Base-by-base conservation (phyloP, 2,888 invertebrate species). In the Stramonita haemastoma region DNA sequence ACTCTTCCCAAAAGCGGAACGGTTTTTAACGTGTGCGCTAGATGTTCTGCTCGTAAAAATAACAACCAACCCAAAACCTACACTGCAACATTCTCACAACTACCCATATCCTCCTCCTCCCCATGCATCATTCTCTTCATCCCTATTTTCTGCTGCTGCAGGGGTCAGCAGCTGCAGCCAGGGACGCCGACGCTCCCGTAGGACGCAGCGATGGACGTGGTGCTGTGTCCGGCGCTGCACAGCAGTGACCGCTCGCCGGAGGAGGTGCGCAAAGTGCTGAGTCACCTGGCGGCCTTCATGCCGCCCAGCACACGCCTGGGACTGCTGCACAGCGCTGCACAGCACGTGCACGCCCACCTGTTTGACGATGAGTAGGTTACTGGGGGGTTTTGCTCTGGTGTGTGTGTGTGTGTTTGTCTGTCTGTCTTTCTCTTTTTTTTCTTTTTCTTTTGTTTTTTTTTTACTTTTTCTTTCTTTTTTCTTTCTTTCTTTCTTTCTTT, bases 311-410 rank as follows among this genome's bases (percentile, higher is more conserved):
- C 85, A n/a, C 89, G 73, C 73, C 56, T 85, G n/a, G 89, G 89
- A 17, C 26, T 89, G 22, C 73, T 89, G 36, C 89, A 85, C 70
- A 36, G 89, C 13, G 36, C 85, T 22, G 57, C n/a, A 19, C 66
- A 56, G n/a, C 56, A 70, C 29, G 85, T 70, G 56, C 89, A 70
- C 34, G 89, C 89, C 26, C 84, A 84, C 56, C 73, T 89, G 8
- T 85, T 89, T 56, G 89, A 85, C 29, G 89, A 85, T 57, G 46
- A 89, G 89, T 89, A 34, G 57, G 89, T 8, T 73, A 11, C n/a
- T 19, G 22, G 13, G 13, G 13, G 13, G 73, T 15, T 15, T 6
- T 73, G 73, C 8, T 46, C 32, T 15, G 79, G 34, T 22, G 79
- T 34, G 79, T 34, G 34, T 81, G 79, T 81, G 34, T 81, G 34